Base-by-base conservation (phyloP, 2,797 vertebrate species). In the Pseudomugil gertrudae region DNA sequence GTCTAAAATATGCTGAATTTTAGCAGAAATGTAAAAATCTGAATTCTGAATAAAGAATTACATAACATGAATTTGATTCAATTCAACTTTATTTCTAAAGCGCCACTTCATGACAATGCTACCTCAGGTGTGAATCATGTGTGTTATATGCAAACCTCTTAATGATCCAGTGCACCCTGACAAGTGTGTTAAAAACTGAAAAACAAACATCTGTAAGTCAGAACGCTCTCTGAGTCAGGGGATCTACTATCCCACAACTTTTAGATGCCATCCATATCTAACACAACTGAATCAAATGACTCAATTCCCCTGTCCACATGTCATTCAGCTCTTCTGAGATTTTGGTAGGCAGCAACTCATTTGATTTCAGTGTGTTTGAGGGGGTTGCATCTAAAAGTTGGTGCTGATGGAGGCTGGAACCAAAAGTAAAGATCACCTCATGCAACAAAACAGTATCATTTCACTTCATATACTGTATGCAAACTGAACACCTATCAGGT, bases 331-430 rank as follows among this genome's bases (percentile, higher is more conserved):
- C n/a, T n/a, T n/a, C n/a, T n/a, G n/a, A n/a, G n/a, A n/a, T n/a
- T n/a, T n/a, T n/a, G n/a, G n/a, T n/a, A n/a, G n/a, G n/a, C n/a
- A n/a, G n/a, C n/a, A n/a, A n/a, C n/a, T n/a, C n/a, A n/a, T n/a
- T n/a, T n/a, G n/a, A n/a, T n/a, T n/a, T n/a, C n/a, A n/a, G n/a
- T n/a, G n/a, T n/a, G n/a, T n/a, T n/a, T n/a, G n/a, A n/a, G n/a
- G n/a, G n/a, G n/a, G n/a, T n/a, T n/a, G n/a, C n/a, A n/a, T n/a
- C 30, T 32, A 78, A 38, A 72, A 82, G 77, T 82, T 75, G 76
- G 81, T 63, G 66, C 66, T 63, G 77, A 68, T 69, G 45, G 57
- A 82, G 65, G 72, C 63, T 57, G 62, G 58, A 67, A 77, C 29
- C 64, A 56, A 54, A 71, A 48, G 64, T 9, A n/a, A 65, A 81